A percentile compares a stretch with the other conserved stretches of the same genome.
Conservation (phyloP, 2,797 vertebrate species). For the Sebastes taczanowskii region DNA sequence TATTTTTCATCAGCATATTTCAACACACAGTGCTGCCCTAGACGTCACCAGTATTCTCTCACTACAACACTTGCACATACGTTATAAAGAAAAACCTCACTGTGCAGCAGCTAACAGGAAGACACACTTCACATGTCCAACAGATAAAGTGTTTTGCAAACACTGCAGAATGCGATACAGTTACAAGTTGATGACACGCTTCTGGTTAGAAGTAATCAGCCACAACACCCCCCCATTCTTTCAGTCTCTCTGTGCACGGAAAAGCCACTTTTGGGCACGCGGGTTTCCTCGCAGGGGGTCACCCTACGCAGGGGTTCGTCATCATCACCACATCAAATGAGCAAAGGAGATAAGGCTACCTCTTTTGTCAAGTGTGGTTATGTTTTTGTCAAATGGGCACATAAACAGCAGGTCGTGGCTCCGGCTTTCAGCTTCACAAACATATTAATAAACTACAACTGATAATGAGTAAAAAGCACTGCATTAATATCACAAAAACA, state of each 20-base stretch:
- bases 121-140: constrained; percentile 16
- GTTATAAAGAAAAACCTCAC: too few relatives aligned
- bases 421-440: neutral
- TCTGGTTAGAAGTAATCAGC: constrained; percentile 1
- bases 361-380: constrained; percentile 5
- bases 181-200: constrained; percentile 28
- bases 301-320: neutral
- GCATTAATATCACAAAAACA: neutral
- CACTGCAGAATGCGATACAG: constrained; percentile 18
- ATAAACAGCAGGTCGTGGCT: neutral
- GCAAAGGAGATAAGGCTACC: neutral
- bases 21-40: neutral
- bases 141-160: constrained; percentile 54
- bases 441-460: too few relatives aligned
- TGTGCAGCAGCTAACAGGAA: constrained; percentile 47
- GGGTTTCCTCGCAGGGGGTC: neutral
- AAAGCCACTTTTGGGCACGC: neutral
- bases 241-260: neutral
- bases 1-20: neutral
- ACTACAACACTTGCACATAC: neutral
- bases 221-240: neutral
- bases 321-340: constrained; percentile 6
- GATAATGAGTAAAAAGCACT: neutral
- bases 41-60: neutral
- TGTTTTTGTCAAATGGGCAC: neutral